phyloP scores from a whole-genome alignment of 1,140 invertebrate genomes.

The Caenorhabditis elegans region DNA sequence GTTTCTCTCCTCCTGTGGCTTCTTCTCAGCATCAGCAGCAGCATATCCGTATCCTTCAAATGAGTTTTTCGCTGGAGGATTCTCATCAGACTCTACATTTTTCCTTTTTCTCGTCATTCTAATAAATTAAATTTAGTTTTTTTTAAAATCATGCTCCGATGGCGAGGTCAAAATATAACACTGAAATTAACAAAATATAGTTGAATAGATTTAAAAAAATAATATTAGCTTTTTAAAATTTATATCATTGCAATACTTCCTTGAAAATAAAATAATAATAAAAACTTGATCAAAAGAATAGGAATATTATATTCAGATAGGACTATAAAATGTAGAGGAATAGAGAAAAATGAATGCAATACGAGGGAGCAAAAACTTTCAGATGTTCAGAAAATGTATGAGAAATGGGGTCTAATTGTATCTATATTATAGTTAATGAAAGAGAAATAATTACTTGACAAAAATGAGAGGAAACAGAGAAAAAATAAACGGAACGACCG shows the following conservation, averaged over 20 bases:
- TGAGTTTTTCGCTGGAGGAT: background rate
- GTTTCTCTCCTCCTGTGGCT: too few relatives aligned
- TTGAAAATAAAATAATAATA: background rate
- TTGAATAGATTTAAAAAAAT: background rate
- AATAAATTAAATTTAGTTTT: background rate
- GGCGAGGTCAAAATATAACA: background rate
- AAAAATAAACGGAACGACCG: background rate
- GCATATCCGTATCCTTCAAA: conserved; percentile 6
- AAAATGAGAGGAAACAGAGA: background rate
- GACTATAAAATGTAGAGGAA: conserved; percentile 1
- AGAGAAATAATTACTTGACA: background rate
- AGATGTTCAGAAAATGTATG: background rate
- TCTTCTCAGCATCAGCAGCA: too few relatives aligned
- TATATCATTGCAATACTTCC: background rate
- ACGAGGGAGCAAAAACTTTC: background rate
- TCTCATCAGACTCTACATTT: background rate
- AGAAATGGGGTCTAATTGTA: background rate
- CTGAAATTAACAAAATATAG: too few relatives aligned
- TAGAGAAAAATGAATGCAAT: background rate
- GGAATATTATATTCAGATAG: background rate
- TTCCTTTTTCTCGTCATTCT: conserved; percentile 44
- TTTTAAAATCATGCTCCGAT: background rate
- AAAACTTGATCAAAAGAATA: background rate
- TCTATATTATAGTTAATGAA: background rate
- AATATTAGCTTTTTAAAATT: background rate